phyloP scores from a whole-genome alignment of 1,140 invertebrate genomes.

The Bombyx mandarina region DNA sequence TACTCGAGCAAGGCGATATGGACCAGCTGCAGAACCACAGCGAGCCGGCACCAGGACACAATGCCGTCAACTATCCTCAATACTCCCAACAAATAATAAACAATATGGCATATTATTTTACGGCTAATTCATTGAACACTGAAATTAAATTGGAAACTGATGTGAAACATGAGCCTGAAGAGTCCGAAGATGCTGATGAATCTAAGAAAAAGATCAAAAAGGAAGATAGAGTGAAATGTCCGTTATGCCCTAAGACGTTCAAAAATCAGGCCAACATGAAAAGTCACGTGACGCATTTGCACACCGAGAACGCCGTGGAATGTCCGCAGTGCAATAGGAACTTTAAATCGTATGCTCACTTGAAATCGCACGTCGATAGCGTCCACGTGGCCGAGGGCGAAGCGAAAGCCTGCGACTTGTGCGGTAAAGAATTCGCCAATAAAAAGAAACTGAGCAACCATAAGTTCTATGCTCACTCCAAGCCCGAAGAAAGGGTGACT shows the following conservation, averaged over 20 bases:
- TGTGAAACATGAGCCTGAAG: background rate
- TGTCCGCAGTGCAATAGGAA: background rate
- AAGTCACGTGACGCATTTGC: background rate
- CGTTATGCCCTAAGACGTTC: background rate
- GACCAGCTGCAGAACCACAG: too few relatives aligned
- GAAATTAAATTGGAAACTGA: too few relatives aligned
- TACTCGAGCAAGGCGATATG: too few relatives aligned
- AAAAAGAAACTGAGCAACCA: slow-evolving; percentile 4
- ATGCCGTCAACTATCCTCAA: too few relatives aligned
- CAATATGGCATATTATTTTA: too few relatives aligned
- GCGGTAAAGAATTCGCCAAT: background rate
- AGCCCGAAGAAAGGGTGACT: background rate
- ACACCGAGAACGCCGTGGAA: background rate
- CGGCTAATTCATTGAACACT: too few relatives aligned
- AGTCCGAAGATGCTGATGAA: background rate
- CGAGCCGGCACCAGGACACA: too few relatives aligned
- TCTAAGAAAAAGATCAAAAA: background rate
- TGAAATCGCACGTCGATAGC: background rate
- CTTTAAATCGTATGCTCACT: background rate
- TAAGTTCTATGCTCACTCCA: background rate
- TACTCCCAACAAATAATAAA: too few relatives aligned
- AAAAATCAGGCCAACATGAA: background rate
- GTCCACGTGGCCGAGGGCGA: background rate
- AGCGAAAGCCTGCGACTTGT: background rate
- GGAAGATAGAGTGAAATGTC: background rate